Base-by-base conservation (phyloP, 2,113 vertebrate species). In the Lethenteron reissneri region DNA sequence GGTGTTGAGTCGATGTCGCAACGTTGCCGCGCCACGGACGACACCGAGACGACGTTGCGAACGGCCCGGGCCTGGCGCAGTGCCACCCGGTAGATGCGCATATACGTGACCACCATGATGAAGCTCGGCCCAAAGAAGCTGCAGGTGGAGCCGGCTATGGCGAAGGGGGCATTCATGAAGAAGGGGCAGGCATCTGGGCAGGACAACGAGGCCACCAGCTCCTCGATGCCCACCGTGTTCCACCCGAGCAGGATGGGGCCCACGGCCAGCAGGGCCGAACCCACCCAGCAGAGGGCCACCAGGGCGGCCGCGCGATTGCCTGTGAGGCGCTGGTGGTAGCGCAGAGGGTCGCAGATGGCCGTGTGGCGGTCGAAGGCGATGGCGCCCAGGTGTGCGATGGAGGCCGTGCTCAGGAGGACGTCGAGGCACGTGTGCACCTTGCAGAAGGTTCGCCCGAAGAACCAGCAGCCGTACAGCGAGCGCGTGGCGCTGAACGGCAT, bases 21-120 rank as follows among this genome's bases (percentile, higher is more conserved):
- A 57, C 78, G 78, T 72, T 77, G 74, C 71, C 73, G 79, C 72
- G 71, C 76, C 76, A 80, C 76, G 62, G 76, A 80, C 2, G 71
- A 77, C 13, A 77, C 78, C 21, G 80, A 78, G 70, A 75, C 68
- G 70, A 80, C 59, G 57, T 71, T 72, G 71, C 77, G 77, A 74
- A 85, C 81, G 6, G 77, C 80, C 72, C 85, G 87, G 76, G 89
- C 90, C 76, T 95, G 91, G 11, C 85, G 80, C 73, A 86, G 83
- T 0, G 94, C 94, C 4, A 97, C 95, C 77, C 79, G 86, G 19
- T 96, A 82, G 73, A 97, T 89, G 75, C 73, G 78, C 74, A 78
- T 13, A 2, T 81, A 82, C 56, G 79, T 71, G 17, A 71, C 73
- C 71, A 78, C 77, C 72, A 71, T 81, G 72, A 81, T 5, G 5